Percentiles rank a stretch among this genome's conserved stretches.
Evolutionary conservation across 2,797 vertebrate genomes (phyloP).

Genomic region (Gambelia wislizenii): DNA sequence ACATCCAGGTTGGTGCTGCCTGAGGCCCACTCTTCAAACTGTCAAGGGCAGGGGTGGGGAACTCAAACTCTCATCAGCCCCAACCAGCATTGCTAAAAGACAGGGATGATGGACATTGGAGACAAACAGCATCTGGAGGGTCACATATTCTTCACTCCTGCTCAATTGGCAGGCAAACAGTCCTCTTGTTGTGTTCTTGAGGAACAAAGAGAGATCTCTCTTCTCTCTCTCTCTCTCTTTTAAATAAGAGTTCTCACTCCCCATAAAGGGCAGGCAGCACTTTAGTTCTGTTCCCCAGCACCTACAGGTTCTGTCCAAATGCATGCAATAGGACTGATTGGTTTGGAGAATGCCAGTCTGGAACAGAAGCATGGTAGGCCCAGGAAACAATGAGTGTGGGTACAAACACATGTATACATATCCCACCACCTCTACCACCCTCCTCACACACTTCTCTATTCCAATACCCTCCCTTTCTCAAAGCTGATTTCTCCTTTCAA

Average conservation of each 20-base stretch:
- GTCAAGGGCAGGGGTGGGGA: not conserved
- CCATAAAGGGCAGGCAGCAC: not conserved
- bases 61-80: not conserved
- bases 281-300: not conserved
- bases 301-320: not conserved
- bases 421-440: not conserved
- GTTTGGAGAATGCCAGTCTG: not conserved
- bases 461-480: not conserved
- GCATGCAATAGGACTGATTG: not conserved
- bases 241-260: not conserved
- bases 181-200: not conserved
- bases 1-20: not conserved
- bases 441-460: not conserved
- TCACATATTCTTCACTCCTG: not conserved
- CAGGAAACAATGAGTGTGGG: not conserved
- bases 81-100: not conserved
- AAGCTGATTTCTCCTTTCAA: not conserved
- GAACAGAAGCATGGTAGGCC: not conserved
- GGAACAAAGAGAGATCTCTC: not conserved
- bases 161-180: not conserved
- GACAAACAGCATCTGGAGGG: not conserved
- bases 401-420: too few relatives aligned
- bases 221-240: not conserved
- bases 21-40: rapidly evolving
- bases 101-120: not conserved